Evolutionary conservation across 2,797 vertebrate genomes (phyloP).

Genomic region (Tragelaphus oryx): DNA sequence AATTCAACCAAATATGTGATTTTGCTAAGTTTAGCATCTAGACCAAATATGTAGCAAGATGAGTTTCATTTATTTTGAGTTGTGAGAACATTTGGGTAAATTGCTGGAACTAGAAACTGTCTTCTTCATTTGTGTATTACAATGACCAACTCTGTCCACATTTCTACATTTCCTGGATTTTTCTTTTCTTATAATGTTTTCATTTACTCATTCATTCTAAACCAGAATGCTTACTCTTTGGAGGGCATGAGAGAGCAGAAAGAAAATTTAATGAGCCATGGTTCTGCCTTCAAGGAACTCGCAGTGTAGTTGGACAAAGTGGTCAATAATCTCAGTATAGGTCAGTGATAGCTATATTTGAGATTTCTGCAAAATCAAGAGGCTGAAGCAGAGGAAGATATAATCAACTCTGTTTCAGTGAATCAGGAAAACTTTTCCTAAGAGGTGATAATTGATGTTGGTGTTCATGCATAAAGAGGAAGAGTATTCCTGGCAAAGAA

Average conservation of each 20-base stretch:
- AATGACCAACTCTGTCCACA: background rate
- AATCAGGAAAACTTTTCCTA: background rate
- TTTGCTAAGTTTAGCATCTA: background rate
- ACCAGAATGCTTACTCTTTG: background rate
- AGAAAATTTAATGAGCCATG: background rate
- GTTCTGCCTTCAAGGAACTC: background rate
- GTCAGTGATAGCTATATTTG: background rate
- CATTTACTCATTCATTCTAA: background rate
- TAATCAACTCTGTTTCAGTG: background rate
- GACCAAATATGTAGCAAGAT: background rate
- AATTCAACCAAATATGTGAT: background rate
- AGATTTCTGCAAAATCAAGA: background rate
- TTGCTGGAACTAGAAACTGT: background rate
- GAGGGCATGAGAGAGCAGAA: background rate
- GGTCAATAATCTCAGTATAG: background rate
- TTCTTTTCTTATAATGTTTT: background rate
- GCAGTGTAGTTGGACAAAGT: background rate
- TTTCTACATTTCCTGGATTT: background rate
- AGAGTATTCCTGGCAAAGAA: background rate
- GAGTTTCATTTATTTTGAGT: background rate
- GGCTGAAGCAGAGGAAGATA: background rate
- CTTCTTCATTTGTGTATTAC: background rate
- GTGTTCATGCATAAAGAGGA: background rate
- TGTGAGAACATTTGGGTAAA: background rate
- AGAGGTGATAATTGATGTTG: background rate